phyloP scores from a whole-genome alignment of 2,113 vertebrate species.

The Muscicapa adusta region DNA sequence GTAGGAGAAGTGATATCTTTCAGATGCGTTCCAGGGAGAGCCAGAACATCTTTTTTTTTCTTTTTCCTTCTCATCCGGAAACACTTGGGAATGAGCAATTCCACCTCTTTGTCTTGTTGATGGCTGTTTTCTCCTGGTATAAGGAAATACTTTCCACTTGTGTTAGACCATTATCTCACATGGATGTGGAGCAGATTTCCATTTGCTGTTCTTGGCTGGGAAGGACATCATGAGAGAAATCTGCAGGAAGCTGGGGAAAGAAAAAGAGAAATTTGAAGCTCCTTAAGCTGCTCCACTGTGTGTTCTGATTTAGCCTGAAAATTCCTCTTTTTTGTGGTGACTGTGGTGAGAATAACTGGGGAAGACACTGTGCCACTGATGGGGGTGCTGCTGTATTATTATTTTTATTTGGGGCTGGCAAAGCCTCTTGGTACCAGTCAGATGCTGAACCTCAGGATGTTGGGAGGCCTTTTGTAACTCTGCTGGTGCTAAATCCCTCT shows the following conservation, averaged over 20 bases:
- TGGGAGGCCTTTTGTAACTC: background rate
- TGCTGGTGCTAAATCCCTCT: background rate
- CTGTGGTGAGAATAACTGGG: background rate
- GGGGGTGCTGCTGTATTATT: background rate
- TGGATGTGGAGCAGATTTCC: background rate
- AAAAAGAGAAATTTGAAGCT: background rate
- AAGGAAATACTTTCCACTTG: background rate
- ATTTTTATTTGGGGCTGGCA: background rate
- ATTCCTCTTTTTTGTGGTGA: background rate
- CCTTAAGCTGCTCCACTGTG: background rate
- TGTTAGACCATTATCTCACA: background rate
- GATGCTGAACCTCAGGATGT: background rate
- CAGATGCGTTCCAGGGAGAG: background rate
- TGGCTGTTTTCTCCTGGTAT: background rate
- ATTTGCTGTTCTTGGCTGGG: background rate
- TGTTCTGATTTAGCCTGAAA: background rate
- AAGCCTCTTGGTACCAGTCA: rapidly evolving
- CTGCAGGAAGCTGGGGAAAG: rapidly evolving
- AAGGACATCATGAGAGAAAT: background rate
- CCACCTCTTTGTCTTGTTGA: background rate
- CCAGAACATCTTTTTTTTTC: background rate
- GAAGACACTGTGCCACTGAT: background rate
- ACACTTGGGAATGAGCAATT: background rate
- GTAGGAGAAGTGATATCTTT: background rate
- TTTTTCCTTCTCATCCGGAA: background rate